Evolutionary conservation across 2,797 vertebrate species (phyloP).

Genomic region (Thamnophis elegans): DNA sequence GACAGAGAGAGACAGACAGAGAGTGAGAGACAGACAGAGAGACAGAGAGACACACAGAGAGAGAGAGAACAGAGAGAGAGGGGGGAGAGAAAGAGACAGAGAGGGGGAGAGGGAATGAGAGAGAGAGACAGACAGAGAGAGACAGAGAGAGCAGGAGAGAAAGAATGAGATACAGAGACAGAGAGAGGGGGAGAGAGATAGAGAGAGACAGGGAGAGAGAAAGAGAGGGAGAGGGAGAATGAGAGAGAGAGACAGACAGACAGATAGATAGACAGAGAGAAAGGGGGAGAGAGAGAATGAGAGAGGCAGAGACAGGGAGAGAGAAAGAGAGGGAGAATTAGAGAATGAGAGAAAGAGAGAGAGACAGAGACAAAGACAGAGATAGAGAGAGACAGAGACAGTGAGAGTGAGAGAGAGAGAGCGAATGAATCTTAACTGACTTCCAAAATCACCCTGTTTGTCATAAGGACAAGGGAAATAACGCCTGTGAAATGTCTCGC

Average conservation of each 20-base stretch:
- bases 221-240: accelerated
- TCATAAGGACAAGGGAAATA: background rate
- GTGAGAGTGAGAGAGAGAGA: too few species aligned
- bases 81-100: too few species aligned
- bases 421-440: background rate
- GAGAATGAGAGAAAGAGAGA: background rate
- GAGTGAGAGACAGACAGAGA: too few species aligned
- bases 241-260: background rate
- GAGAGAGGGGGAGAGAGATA: too few species aligned
- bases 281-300: background rate
- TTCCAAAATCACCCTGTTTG: conserved; percentile 1
- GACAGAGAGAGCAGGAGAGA: too few species aligned
- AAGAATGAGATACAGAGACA: accelerated
- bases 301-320: background rate
- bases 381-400: too few species aligned
- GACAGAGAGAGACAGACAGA: too few species aligned
- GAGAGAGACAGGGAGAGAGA: too few species aligned
- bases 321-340: too few species aligned
- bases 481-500: conserved; percentile 10
- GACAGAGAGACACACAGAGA: too few species aligned
- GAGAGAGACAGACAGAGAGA: background rate
- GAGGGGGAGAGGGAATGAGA: too few species aligned
- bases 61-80: background rate
- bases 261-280: background rate
- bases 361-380: background rate